phyloP scores from a whole-genome alignment of 2,888 invertebrate species.

The Endotricha flammealis region DNA sequence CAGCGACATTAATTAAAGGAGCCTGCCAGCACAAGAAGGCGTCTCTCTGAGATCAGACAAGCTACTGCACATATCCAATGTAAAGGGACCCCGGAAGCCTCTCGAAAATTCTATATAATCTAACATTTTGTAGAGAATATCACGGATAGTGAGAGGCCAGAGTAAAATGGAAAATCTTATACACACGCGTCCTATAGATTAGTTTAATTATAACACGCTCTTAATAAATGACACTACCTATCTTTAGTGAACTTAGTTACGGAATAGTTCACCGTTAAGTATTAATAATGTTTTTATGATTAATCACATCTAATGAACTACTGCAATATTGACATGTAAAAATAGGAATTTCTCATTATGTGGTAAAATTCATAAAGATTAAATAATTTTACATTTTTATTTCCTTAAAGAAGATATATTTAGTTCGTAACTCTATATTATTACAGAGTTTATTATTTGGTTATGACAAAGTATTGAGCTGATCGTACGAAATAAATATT shows the following conservation, averaged over 20 bases:
- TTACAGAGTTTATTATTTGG: too few relatives aligned
- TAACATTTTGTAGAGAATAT: conserved; percentile 21
- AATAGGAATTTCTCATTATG: too few relatives aligned
- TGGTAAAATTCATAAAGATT: too few relatives aligned
- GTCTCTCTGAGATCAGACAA: conserved; percentile 55
- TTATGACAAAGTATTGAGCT: too few relatives aligned
- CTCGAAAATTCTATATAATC: conserved; percentile 22
- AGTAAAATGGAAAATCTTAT: conserved; percentile 35
- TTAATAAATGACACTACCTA: conserved; percentile 43
- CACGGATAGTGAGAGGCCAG: conserved; percentile 25
- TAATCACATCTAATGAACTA: too few relatives aligned
- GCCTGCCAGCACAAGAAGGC: conserved; percentile 70
- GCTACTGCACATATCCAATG: conserved; percentile 46
- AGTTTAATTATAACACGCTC: conserved; percentile 55
- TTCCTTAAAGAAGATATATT: too few relatives aligned
- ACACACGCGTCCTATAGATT: conserved; percentile 53
- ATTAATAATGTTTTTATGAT: too few relatives aligned
- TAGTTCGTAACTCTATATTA: too few relatives aligned
- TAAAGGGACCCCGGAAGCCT: conserved; percentile 34
- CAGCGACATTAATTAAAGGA: conserved; percentile 70
- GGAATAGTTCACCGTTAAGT: conserved; percentile 17
- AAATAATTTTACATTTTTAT: too few relatives aligned
- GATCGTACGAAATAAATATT: too few relatives aligned
- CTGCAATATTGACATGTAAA: too few relatives aligned
- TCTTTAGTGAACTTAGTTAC: conserved; percentile 29